These are phyloP conservation scores for Anoplolepis gracilipes DNA, from an alignment of 1,140 invertebrate genomes.

Conservation along the genomic window DNA sequence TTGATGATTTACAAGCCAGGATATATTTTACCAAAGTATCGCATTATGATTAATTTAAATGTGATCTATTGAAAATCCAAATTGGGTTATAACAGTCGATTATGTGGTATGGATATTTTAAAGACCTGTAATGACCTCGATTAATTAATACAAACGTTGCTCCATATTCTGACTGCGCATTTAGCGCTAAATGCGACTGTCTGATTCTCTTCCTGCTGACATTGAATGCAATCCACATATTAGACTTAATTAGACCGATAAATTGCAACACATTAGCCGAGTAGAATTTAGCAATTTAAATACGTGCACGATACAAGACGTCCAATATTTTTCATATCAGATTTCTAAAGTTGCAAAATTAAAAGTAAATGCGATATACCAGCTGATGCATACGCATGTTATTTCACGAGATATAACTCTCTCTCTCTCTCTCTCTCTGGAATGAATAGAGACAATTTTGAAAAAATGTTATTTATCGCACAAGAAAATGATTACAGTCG, in stretches of 20 bases:
- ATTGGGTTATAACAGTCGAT: slow-evolving; percentile 15
- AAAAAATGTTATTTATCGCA: background rate
- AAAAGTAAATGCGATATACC: background rate
- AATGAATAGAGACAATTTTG: background rate
- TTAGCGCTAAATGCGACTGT: slow-evolving; percentile 36
- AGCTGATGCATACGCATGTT: no score
- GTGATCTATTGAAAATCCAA: slow-evolving; percentile 16
- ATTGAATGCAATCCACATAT: slow-evolving; percentile 52
- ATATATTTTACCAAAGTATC: background rate
- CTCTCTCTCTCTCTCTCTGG: no score
- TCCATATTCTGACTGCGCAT: slow-evolving; percentile 18
- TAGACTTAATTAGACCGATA: slow-evolving; percentile 56
- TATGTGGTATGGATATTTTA: slow-evolving; percentile 13
- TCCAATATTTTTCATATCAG: background rate
- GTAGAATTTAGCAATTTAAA: slow-evolving; percentile 26
- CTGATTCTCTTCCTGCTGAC: slow-evolving; percentile 49
- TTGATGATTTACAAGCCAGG: background rate
- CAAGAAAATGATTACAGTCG: background rate
- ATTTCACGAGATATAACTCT: background rate
- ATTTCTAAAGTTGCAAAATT: background rate
- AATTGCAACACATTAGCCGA: slow-evolving; percentile 3
- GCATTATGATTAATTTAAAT: background rate
- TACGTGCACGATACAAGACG: background rate
- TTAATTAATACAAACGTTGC: slow-evolving; percentile 41
- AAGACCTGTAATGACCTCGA: slow-evolving; percentile 32